A percentile compares a stretch with the other conserved stretches of the same genome.
Evolutionary conservation across 2,888 invertebrate genomes (phyloP).

Genomic region (Ophion costatus): DNA sequence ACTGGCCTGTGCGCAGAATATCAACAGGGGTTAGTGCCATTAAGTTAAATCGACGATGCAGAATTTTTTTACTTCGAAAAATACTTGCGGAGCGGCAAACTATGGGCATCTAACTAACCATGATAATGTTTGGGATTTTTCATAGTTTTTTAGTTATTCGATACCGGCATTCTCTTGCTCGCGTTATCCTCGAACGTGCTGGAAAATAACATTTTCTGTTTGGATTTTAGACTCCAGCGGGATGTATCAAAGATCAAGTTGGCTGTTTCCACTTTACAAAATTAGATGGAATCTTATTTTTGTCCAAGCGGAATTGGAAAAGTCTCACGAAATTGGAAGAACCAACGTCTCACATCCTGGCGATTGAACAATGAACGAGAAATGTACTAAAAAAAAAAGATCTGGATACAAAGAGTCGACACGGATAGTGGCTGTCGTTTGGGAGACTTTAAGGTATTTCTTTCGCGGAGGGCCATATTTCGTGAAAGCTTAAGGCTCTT

Average conservation of each 20-base stretch:
- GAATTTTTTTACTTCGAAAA: not conserved
- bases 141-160: constrained; percentile 46
- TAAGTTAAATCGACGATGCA: not conserved
- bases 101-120: constrained; percentile 54
- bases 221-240: not conserved
- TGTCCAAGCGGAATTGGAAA: too few species aligned
- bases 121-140: constrained; percentile 47
- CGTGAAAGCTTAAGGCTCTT: too few species aligned
- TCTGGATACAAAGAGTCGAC: not conserved
- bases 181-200: constrained; percentile 17
- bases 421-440: not conserved
- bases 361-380: not conserved
- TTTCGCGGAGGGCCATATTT: too few species aligned
- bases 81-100: not conserved
- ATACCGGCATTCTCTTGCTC: not conserved
- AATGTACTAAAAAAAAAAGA: not conserved
- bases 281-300: not conserved
- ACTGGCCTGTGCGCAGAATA: constrained; percentile 71
- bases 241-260: not conserved
- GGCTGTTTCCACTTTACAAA: not conserved
- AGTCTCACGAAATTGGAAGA: not conserved
- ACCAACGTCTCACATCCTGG: not conserved
- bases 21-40: not conserved
- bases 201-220: constrained; percentile 4
- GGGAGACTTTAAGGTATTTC: not conserved